Percentiles rank a stretch among this genome's conserved stretches.
phyloP scores from a whole-genome alignment of 2,113 vertebrate species.

The Panurus biarmicus region DNA sequence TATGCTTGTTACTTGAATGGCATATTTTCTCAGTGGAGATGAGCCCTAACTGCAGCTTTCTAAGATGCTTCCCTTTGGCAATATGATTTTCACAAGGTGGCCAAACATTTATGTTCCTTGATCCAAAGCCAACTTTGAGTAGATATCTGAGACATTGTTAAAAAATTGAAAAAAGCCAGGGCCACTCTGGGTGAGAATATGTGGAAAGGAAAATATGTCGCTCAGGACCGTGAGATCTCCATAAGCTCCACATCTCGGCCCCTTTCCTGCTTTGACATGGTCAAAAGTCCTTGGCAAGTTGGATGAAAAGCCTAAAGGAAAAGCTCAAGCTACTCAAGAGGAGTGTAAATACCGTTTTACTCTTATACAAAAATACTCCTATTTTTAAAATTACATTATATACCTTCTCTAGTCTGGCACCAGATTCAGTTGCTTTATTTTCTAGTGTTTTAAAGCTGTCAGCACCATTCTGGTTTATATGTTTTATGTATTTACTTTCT shows the following conservation, averaged over 20 bases:
- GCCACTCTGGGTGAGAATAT: not conserved
- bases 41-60: not conserved
- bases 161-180: slow-evolving; percentile 27
- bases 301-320: slow-evolving; percentile 23
- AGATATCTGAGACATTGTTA: slow-evolving; percentile 4
- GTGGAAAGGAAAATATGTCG: not conserved
- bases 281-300: slow-evolving; percentile 29
- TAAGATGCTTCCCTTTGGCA: not conserved
- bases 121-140: not conserved
- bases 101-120: not conserved
- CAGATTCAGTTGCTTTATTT: not conserved
- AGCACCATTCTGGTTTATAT: slow-evolving; percentile 28
- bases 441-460: slow-evolving; percentile 52
- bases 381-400: slow-evolving; percentile 19
- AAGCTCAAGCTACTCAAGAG: slow-evolving; percentile 14
- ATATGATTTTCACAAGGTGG: not conserved
- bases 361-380: slow-evolving; percentile 14
- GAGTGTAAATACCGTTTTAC: slow-evolving; percentile 17
- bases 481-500: slow-evolving; percentile 48
- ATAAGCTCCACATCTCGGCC: not conserved
- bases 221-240: slow-evolving; percentile 10
- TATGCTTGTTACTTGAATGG: not conserved
- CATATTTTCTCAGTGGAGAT: not conserved
- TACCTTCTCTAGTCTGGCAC: slow-evolving; percentile 7
- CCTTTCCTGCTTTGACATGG: slow-evolving; percentile 10